Evolutionary conservation across 1,140 invertebrate species (phyloP), one percentile per base, ranked within the genome.

Genomic region (Limonius californicus): DNA sequence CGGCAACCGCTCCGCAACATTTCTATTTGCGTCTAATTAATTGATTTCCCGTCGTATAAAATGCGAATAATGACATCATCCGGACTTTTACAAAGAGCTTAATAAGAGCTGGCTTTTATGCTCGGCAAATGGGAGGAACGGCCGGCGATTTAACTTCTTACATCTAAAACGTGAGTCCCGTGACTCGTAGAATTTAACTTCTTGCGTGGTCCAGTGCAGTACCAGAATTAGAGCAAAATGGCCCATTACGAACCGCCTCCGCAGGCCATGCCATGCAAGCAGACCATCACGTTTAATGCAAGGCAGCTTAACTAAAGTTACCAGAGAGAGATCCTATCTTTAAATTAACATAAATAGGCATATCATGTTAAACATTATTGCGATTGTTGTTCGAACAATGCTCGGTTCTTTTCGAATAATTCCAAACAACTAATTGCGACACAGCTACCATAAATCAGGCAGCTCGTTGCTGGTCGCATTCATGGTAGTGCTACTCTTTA

Each of bases 321-420:
- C 43, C 55, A 58, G 42, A 50, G 50, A 59, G 59, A 62, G 54
- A 62, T 65, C 56, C 62, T 61, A 27, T 20, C 15, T 21, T 21
- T 57, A 63, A 61, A 66, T 66, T 66, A 63, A 63, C 64, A 66
- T 66, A 66, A 66, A 66, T 50, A 50, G 45, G 45, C 56, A 66
- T 66, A 66, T 66, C 64, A 55, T 63, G 64, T 50, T 66, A 66
- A 66, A 66, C 64, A 66, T 59, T 66, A 66, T 66, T 66, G 54
- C 61, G 19, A 50, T 50, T 43, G 54, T 61, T 63, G 61, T 63
- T 66, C 58, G 55, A 66, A 21, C 53, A 61, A 66, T 66, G 64
- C 64, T 18, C 45, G 45, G 45, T 50, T 18, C 15, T 50, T 50
- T 50, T 18, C 16, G 16, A 50, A 50, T 19, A 19, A 50, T 19